phyloP scores from a whole-genome alignment of 2,888 invertebrate species.

The Phrixothrix hirtus region DNA sequence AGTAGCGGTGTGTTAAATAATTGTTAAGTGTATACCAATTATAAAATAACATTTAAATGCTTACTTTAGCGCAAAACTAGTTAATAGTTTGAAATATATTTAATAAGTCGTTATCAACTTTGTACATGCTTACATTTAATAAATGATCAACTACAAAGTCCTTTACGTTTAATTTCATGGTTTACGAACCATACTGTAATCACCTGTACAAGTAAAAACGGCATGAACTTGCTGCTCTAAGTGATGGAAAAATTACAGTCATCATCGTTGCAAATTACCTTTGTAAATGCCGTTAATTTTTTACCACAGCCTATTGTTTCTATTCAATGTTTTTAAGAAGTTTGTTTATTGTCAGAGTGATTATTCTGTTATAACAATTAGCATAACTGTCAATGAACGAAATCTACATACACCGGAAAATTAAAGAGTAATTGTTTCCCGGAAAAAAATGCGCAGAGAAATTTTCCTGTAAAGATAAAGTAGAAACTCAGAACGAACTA shows the following conservation, averaged over 20 bases:
- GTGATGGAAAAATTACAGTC: constrained; percentile 42
- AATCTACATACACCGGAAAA: constrained; percentile 11
- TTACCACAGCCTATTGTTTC: constrained; percentile 34
- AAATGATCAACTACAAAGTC: constrained; percentile 17
- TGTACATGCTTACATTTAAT: constrained; percentile 2
- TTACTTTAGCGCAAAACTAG: too few species aligned
- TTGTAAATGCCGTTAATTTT: constrained; percentile 41
- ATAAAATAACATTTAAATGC: too few species aligned
- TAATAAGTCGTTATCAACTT: constrained; percentile 4
- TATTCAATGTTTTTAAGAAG: constrained; percentile 20
- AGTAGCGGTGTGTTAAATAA: too few species aligned
- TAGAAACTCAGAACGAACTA: constrained; percentile 12
- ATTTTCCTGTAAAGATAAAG: constrained; percentile 6
- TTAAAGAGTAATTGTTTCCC: constrained; percentile 4
- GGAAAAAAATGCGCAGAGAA: background rate
- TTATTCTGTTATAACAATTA: constrained; percentile 15
- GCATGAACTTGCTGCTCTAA: constrained; percentile 37
- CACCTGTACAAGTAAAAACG: constrained; percentile 38
- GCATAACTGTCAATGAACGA: constrained; percentile 8
- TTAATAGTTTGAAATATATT: too few species aligned
- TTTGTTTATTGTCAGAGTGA: constrained; percentile 14
- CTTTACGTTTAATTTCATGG: constrained; percentile 43
- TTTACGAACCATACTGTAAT: constrained; percentile 41
- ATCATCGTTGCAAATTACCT: constrained; percentile 42
- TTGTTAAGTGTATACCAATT: too few species aligned